These are phyloP conservation scores for Drosophila meridionalis DNA, from an alignment of 2,888 invertebrate species.

Conservation along the genomic window DNA sequence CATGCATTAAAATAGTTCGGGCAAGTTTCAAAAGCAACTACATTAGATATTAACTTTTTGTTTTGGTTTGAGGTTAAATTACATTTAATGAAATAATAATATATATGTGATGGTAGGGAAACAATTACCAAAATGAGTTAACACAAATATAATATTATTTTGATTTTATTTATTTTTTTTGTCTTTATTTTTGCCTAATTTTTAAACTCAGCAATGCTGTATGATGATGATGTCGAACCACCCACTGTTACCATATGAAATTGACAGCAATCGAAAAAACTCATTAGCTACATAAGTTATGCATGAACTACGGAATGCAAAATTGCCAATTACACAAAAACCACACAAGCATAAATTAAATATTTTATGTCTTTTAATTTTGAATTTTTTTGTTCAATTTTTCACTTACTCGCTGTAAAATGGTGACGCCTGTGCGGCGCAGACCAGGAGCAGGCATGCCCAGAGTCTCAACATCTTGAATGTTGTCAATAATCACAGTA, in stretches of 20 bases:
- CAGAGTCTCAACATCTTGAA: constrained; percentile 62
- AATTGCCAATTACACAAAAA: constrained; percentile 36
- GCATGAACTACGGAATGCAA: constrained; percentile 35
- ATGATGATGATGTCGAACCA: not conserved
- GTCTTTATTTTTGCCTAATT: not conserved
- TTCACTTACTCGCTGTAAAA: constrained; percentile 74
- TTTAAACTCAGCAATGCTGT: not conserved
- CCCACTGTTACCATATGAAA: not conserved
- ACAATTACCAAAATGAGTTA: not conserved
- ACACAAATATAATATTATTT: not conserved
- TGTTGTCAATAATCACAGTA: constrained; percentile 33
- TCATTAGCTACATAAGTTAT: constrained; percentile 26
- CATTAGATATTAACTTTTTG: not conserved
- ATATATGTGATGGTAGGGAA: not conserved
- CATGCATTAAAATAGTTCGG: constrained; percentile 21
- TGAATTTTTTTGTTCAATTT: not conserved
- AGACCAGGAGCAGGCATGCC: constrained; percentile 63
- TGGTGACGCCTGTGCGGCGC: constrained; percentile 58
- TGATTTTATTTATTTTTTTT: not conserved
- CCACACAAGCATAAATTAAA: constrained; percentile 38
- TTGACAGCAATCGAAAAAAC: not conserved
- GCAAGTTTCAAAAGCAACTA: not conserved
- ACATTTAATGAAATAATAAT: not conserved
- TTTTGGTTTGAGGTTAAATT: not conserved
- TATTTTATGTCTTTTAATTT: not conserved